phyloP scores from a whole-genome alignment of 2,113 vertebrate genomes.

The Acanthochromis polyacanthus region DNA sequence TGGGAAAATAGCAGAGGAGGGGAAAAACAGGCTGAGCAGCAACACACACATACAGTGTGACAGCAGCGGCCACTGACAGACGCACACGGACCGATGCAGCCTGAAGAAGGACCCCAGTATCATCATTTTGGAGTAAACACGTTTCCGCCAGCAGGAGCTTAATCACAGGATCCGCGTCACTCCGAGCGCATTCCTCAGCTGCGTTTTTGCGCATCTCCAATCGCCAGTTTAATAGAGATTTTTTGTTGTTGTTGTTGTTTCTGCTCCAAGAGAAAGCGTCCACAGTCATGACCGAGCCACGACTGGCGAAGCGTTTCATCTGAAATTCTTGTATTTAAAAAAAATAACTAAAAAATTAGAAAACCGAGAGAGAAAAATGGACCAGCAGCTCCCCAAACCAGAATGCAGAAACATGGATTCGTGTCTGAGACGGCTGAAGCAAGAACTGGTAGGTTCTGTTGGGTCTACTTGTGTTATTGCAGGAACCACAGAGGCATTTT shows the following conservation, averaged over 20 bases:
- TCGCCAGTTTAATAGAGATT: background rate
- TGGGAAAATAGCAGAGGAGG: constrained; percentile 46
- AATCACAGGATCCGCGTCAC: constrained; percentile 37
- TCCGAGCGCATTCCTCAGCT: constrained; percentile 71
- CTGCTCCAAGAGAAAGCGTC: background rate
- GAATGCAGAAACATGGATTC: constrained; percentile 83
- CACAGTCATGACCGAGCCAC: constrained; percentile 51
- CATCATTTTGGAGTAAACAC: constrained; percentile 60
- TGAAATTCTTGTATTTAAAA: constrained; percentile 30
- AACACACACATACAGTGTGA: constrained; percentile 14
- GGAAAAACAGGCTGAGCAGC: constrained; percentile 19
- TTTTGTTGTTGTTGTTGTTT: background rate
- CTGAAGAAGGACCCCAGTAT: constrained; percentile 42
- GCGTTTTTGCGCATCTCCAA: constrained; percentile 51
- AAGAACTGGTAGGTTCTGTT: constrained; percentile 81
- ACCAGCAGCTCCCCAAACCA: constrained; percentile 60
- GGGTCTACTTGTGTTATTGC: constrained; percentile 1
- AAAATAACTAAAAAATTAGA: background rate
- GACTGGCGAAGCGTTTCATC: constrained; percentile 27
- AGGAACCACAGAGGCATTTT: background rate
- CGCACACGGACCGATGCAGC: constrained; percentile 16
- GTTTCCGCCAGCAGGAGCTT: constrained; percentile 48
- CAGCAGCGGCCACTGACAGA: constrained; percentile 28
- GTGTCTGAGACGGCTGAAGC: constrained; percentile 84
- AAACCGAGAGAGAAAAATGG: constrained; percentile 54